Evolutionary conservation across 2,113 vertebrate species (phyloP), one percentile per base, ranked within the genome.

Genomic region (Dipodomys ordii): DNA sequence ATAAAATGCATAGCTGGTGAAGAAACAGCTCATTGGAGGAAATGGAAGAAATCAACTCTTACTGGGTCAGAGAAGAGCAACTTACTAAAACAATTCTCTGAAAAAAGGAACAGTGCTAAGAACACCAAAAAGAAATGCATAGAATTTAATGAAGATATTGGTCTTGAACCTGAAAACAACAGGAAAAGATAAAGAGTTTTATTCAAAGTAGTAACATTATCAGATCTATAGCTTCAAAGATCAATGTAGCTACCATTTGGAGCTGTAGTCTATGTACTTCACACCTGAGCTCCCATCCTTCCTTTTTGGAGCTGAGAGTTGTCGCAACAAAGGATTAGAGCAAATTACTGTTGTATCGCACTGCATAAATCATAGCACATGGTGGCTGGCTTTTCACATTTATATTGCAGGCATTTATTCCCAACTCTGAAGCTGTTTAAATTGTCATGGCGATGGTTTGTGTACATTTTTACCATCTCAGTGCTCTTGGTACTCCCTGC

Each of bases 351-450:
- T 73, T 83, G 49, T 30, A 64, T 64, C 28, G 46, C 35, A 57
- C 22, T 65, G 44, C 87, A 92, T 90, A 81, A 39, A 85, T 68
- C 27, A 74, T 44, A 95, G 62, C 80, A 83, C 71, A 60, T 25
- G 39, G 15, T 85, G 53, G 84, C 69, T 94, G 90, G 68, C 85
- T 85, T 88, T 64, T 85, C 46, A 91, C 27, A 53, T 95, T 13
- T 88, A 35, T 87, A 65, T 84, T 3, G 3, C 65, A 87, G 68
- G 19, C 72, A 44, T 25, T 93, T 85, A 67, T 69, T 89, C 28
- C 11, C 49, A 92, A 27, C 32, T 85, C n/a, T 90, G 46, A 92
- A 71, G 39, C 64, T 96, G 7, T 69, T 94, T 92, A 49, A 49
- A 74, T 85, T 71, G 64, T 53, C 57, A 53, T 83, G 32, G 79